phyloP scores from a whole-genome alignment of 2,797 vertebrate genomes.

The Hybognathus amarus region DNA sequence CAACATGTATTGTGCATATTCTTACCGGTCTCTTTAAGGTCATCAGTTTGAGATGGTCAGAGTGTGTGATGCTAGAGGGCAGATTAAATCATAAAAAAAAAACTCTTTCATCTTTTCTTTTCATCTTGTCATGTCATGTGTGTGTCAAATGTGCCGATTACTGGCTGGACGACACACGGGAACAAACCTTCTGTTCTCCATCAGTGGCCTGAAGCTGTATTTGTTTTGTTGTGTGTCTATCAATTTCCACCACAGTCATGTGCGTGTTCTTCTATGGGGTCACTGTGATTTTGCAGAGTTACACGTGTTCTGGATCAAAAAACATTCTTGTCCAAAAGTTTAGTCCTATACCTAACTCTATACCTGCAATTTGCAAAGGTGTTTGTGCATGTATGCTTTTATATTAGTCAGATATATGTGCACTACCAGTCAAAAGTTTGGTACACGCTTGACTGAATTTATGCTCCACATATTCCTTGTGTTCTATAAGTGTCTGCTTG shows the following conservation, averaged over 20 bases:
- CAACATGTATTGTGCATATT: neutral
- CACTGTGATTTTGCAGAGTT: neutral
- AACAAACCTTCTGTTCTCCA: conserved; percentile 49
- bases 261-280: neutral
- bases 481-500: neutral
- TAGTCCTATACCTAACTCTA: neutral
- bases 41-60: conserved; percentile 62
- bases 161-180: conserved; percentile 62
- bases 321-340: neutral
- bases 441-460: neutral
- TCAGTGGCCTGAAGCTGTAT: conserved; percentile 13
- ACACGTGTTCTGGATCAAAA: too few relatives aligned
- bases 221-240: conserved; percentile 11
- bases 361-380: neutral
- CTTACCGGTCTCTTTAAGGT: conserved; percentile 59
- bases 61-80: conserved; percentile 61
- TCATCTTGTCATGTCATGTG: conserved; percentile 49
- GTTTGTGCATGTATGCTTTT: neutral
- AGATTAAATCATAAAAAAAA: conserved; percentile 66
- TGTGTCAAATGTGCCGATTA: conserved; percentile 82
- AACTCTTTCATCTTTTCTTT: conserved; percentile 75
- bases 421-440: neutral
- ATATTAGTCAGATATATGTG: neutral
- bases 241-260: neutral
- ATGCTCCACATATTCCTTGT: neutral